Percentiles rank a stretch among this genome's conserved stretches.
Conservation (phyloP, 2,113 vertebrate species). For the Helogale parvula region DNA sequence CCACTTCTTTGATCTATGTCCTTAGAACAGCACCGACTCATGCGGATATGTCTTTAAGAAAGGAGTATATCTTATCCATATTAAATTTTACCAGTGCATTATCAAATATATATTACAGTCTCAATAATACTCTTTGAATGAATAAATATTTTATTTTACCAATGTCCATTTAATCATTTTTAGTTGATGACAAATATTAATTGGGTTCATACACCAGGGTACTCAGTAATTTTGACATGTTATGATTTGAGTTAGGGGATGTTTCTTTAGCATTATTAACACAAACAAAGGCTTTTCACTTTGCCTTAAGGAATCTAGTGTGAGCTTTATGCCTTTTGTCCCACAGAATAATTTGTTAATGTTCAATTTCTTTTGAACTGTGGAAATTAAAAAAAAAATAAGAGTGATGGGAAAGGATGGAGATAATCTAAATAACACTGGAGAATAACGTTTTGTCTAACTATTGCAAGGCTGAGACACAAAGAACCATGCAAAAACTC, state of each 20-base stretch:
- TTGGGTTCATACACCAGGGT: not conserved
- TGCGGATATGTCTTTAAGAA: not conserved
- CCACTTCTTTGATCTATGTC: no score
- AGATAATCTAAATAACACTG: not conserved
- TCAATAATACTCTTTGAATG: not conserved
- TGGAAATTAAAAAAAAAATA: not conserved
- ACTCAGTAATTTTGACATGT: not conserved
- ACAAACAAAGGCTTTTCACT: not conserved
- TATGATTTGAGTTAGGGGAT: not conserved
- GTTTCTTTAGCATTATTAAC: not conserved
- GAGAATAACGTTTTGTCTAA: not conserved
- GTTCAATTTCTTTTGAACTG: not conserved
- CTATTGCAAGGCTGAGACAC: not conserved
- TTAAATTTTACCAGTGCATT: not conserved
- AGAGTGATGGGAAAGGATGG: not conserved
- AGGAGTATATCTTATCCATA: not conserved
- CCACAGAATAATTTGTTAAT: not conserved
- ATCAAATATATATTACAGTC: not conserved
- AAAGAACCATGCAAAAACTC: not conserved
- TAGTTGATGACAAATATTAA: not conserved
- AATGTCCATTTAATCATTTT: not conserved
- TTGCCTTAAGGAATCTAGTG: not conserved
- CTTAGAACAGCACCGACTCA: not conserved
- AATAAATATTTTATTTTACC: not conserved
- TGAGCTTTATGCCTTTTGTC: not conserved